Percentiles rank a stretch among this genome's conserved stretches.
phyloP scores from a whole-genome alignment of 2,113 vertebrate species.

The Hippocampus abdominalis region DNA sequence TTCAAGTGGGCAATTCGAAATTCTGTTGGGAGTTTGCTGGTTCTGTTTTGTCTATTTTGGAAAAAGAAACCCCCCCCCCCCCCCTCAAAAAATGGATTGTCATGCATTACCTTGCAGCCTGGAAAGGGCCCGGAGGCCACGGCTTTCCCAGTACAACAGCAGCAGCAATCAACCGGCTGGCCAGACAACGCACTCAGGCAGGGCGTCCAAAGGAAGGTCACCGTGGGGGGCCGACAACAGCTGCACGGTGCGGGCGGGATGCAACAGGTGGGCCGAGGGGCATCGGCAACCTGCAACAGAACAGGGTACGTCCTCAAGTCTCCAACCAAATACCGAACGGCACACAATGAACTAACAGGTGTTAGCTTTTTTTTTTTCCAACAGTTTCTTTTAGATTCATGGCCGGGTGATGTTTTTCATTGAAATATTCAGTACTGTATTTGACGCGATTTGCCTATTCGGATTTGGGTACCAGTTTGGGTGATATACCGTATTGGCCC shows the following conservation, averaged over 20 bases:
- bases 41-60: too few relatives aligned
- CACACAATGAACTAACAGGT: neutral
- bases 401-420: neutral
- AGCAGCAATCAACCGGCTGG: constrained; percentile 70
- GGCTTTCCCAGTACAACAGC: constrained; percentile 25
- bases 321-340: neutral
- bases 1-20: too few relatives aligned
- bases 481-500: too few relatives aligned
- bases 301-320: constrained; percentile 60
- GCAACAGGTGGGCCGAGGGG: constrained; percentile 78
- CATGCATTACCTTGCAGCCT: constrained; percentile 63
- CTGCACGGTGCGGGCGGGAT: constrained; percentile 52
- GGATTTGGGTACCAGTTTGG: neutral
- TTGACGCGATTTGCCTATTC: too few relatives aligned
- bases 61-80: too few relatives aligned
- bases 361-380: neutral
- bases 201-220: constrained; percentile 84
- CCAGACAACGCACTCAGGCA: constrained; percentile 72
- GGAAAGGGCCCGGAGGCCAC: constrained; percentile 75
- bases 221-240: constrained; percentile 72
- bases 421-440: neutral
- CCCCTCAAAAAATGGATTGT: constrained; percentile 24
- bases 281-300: constrained; percentile 73
- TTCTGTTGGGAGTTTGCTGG: too few relatives aligned
- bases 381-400: neutral